Percentiles rank a stretch among this genome's conserved stretches.
phyloP scores from a whole-genome alignment of 2,888 invertebrate genomes.

The Oscheius sp. region DNA sequence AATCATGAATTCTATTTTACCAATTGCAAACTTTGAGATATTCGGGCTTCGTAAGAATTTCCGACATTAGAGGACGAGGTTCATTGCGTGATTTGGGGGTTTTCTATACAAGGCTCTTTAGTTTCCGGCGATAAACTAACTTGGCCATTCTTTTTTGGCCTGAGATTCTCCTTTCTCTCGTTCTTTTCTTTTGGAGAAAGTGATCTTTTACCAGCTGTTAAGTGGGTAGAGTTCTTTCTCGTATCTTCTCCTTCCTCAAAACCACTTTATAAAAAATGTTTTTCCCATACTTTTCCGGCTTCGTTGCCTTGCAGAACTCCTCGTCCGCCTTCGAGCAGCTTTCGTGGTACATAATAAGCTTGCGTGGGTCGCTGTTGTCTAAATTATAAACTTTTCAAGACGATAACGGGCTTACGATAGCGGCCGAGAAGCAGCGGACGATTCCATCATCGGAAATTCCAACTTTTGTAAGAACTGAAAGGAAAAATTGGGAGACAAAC shows the following conservation, averaged over 20 bases:
- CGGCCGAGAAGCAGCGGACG: slow-evolving; percentile 45
- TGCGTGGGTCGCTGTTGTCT: slow-evolving; percentile 57
- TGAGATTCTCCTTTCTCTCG: slow-evolving; percentile 25
- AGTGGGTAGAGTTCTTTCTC: background rate
- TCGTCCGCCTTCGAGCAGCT: slow-evolving; percentile 54
- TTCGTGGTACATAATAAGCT: slow-evolving; percentile 58
- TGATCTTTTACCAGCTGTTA: background rate
- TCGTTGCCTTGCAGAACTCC: slow-evolving; percentile 8
- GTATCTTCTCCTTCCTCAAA: background rate
- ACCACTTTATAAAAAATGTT: background rate
- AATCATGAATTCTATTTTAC: background rate
- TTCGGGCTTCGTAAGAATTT: slow-evolving; percentile 40
- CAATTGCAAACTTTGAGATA: slow-evolving; percentile 40
- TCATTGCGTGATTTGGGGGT: background rate
- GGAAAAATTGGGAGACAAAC: too few species aligned
- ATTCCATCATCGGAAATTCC: slow-evolving; percentile 57
- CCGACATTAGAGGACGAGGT: slow-evolving; percentile 53
- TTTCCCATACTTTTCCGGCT: slow-evolving; percentile 32
- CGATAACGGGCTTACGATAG: slow-evolving; percentile 43
- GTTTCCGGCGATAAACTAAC: background rate
- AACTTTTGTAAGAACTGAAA: too few species aligned
- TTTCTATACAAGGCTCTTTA: background rate
- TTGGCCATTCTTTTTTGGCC: slow-evolving; percentile 18
- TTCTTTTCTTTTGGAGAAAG: slow-evolving; percentile 20
- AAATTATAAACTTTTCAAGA: background rate